Conservation (phyloP, 2,797 vertebrate genomes). For the Platyrinchus mystaceus region DNA sequence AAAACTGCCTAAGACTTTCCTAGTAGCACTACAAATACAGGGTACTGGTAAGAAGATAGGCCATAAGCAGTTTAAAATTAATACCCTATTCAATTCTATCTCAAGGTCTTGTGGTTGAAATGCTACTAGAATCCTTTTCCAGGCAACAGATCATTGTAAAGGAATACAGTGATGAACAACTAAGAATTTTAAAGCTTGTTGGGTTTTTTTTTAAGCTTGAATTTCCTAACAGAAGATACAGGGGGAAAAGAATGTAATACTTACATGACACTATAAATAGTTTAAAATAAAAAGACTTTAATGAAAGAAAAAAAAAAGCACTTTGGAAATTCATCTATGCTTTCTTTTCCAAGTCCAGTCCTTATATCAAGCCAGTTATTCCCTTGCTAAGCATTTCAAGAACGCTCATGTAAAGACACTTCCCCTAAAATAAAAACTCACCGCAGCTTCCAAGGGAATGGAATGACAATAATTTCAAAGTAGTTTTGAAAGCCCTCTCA, state of each 20-base stretch:
- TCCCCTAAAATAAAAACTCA: neutral
- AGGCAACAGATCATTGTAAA: neutral
- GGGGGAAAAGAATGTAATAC: accelerated
- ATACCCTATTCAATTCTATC: neutral
- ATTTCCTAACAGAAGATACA: neutral
- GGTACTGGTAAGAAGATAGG: neutral
- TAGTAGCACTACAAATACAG: neutral
- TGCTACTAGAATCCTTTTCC: neutral
- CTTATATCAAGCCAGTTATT: neutral
- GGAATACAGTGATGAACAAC: neutral
- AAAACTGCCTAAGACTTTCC: neutral
- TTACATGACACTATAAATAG: neutral
- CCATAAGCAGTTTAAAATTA: neutral
- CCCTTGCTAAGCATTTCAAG: neutral
- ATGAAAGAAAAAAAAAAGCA: neutral
- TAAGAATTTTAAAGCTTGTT: neutral
- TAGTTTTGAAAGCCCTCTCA: neutral
- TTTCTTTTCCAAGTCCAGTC: neutral
- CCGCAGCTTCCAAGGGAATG: neutral
- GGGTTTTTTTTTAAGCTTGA: neutral
- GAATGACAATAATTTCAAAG: neutral
- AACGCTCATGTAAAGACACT: neutral
- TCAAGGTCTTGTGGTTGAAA: neutral
- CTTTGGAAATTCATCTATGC: neutral
- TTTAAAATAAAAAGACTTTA: neutral